phyloP scores from a whole-genome alignment of 2,113 vertebrate species.

The Hemicordylus capensis region DNA sequence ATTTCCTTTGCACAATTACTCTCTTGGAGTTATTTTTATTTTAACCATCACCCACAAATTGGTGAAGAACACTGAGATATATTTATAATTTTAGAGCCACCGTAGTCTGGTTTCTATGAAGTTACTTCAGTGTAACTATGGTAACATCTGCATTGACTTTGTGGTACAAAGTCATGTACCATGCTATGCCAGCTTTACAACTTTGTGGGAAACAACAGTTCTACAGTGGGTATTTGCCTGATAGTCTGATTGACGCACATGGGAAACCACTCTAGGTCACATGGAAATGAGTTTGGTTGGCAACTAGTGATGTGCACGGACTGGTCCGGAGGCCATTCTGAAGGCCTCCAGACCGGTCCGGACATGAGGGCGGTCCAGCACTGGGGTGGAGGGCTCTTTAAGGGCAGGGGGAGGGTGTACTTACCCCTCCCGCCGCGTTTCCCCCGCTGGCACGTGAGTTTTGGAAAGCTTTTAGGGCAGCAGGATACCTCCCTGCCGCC shows the following conservation, averaged over 20 bases:
- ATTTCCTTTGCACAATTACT: not conserved
- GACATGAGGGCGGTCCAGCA: no score
- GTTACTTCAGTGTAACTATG: not conserved
- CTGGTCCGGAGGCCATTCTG: no score
- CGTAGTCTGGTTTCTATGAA: not conserved
- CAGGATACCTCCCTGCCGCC: no score
- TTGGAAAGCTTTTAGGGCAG: no score
- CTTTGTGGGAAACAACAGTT: not conserved
- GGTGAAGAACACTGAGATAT: no score
- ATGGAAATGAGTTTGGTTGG: not conserved
- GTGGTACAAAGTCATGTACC: not conserved
- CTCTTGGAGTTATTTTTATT: not conserved
- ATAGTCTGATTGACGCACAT: not conserved
- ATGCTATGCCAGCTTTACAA: not conserved
- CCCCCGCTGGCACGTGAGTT: no score
- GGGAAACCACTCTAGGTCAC: not conserved
- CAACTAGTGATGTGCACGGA: no score
- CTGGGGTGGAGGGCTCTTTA: no score
- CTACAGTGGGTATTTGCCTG: not conserved
- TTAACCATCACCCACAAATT: not conserved
- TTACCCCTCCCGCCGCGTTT: no score
- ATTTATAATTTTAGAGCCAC: no score
- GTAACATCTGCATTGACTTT: not conserved
- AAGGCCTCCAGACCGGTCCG: no score
- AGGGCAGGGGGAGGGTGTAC: no score